Evolutionary conservation across 2,797 vertebrate genomes (phyloP).

Genomic region (Poeciliopsis gracilis): DNA sequence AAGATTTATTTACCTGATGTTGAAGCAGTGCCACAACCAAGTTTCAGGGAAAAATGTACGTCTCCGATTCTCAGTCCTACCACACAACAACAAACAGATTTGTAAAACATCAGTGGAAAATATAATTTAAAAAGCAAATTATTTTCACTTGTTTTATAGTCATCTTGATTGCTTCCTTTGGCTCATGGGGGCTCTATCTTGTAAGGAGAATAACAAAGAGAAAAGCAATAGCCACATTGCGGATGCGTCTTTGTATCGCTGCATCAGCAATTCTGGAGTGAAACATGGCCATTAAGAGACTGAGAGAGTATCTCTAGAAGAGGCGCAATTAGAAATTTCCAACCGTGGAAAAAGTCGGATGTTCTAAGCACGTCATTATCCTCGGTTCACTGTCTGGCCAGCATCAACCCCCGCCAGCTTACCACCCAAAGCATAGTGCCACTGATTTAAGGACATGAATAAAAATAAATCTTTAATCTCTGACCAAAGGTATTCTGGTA

Average conservation of each 20-base stretch:
- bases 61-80: slow-evolving; percentile 88
- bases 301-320: background rate
- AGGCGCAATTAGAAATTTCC: background rate
- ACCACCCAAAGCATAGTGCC: background rate
- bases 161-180: background rate
- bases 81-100: slow-evolving; percentile 68
- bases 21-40: slow-evolving; percentile 93
- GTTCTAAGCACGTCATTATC: background rate
- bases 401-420: background rate
- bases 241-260: background rate
- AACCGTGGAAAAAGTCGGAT: background rate
- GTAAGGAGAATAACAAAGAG: background rate
- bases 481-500: background rate
- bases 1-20: slow-evolving; percentile 85
- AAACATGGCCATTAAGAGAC: background rate
- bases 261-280: background rate
- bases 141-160: background rate
- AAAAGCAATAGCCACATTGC: background rate
- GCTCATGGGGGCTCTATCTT: background rate
- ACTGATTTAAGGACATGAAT: background rate
- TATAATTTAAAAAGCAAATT: background rate
- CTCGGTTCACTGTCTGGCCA: background rate
- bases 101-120: background rate
- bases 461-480: background rate
- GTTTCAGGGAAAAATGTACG: slow-evolving; percentile 96